Evolutionary conservation across 2,888 invertebrate species (phyloP).

Genomic region (Spisula subtruncata): DNA sequence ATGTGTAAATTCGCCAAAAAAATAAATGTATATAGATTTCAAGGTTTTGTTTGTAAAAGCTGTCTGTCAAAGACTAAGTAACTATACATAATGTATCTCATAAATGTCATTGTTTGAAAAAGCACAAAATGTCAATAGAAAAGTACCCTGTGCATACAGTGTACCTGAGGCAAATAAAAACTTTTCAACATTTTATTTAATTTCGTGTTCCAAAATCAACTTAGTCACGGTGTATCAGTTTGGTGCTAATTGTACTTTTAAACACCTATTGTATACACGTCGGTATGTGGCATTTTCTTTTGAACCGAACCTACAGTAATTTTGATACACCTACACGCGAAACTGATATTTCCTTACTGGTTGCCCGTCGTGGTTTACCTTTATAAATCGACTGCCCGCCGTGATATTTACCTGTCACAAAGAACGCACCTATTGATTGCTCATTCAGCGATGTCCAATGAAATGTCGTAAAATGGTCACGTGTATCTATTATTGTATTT

Average conservation of each 20-base stretch:
- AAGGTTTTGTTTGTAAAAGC: not conserved
- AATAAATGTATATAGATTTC: not conserved
- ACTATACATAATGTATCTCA: not conserved
- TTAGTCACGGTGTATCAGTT: not conserved
- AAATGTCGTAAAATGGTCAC: slow-evolving; percentile 48
- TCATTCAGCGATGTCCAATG: slow-evolving; percentile 60
- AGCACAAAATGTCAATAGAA: slow-evolving; percentile 11
- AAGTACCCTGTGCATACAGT: not conserved
- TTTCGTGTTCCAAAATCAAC: not conserved
- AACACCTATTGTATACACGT: not conserved
- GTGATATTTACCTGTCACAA: slow-evolving; percentile 48
- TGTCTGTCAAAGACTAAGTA: slow-evolving; percentile 24
- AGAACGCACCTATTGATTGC: slow-evolving; percentile 68
- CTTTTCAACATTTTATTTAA: not conserved
- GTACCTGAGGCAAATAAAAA: not conserved
- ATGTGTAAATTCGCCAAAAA: not conserved
- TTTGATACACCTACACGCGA: not conserved
- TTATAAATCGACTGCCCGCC: not conserved
- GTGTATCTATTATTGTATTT: slow-evolving; percentile 58
- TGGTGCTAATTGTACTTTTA: not conserved
- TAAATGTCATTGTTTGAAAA: slow-evolving; percentile 19
- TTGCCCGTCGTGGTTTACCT: not conserved
- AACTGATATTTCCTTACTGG: not conserved
- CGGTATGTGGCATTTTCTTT: not conserved
- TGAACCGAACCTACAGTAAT: not conserved